A percentile compares a stretch with the other conserved stretches of the same genome.
Conservation (phyloP, 2,797 vertebrate genomes). For the Typhlichthys subterraneus region DNA sequence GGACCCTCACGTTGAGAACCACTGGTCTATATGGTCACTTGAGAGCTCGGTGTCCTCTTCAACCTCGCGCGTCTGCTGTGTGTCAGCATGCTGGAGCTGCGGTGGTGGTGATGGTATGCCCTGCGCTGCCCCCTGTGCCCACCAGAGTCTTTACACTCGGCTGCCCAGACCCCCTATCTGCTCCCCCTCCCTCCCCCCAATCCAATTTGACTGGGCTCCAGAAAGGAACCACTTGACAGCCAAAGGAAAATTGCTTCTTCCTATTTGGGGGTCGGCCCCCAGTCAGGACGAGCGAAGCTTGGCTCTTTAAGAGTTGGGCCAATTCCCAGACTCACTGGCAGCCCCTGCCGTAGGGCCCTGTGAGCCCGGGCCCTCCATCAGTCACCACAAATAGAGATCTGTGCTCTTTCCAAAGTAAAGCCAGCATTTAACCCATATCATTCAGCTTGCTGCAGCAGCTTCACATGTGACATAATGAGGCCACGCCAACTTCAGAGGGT, state of each 20-base stretch:
- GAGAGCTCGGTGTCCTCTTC: constrained; percentile 29
- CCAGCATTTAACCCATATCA: constrained; percentile 58
- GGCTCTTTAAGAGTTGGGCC: constrained; percentile 75
- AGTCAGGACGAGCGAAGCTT: constrained; percentile 74
- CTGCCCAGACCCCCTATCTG: constrained; percentile 51
- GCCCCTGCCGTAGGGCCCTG: constrained; percentile 56
- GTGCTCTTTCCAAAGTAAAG: constrained; percentile 56
- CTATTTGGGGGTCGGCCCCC: constrained; percentile 60
- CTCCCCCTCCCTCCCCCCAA: neutral
- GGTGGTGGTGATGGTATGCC: constrained; percentile 37
- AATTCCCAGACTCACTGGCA: constrained; percentile 68
- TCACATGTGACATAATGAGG: constrained; percentile 38
- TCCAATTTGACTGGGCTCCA: constrained; percentile 43
- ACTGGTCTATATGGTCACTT: constrained; percentile 14
- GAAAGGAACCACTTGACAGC: constrained; percentile 56
- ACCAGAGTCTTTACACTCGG: constrained; percentile 47
- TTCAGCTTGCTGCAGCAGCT: constrained; percentile 61
- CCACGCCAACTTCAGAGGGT: constrained; percentile 37
- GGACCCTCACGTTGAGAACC: too few species aligned
- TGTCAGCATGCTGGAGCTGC: constrained; percentile 51
- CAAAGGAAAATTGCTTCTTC: constrained; percentile 63
- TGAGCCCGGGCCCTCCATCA: constrained; percentile 72
- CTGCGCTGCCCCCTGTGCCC: constrained; percentile 39
- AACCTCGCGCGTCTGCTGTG: constrained; percentile 57
- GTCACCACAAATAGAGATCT: constrained; percentile 64